Percentiles rank a stretch among this genome's conserved stretches.
Evolutionary conservation across 2,797 vertebrate genomes (phyloP).

Genomic region (Pangasius mekongensis): DNA sequence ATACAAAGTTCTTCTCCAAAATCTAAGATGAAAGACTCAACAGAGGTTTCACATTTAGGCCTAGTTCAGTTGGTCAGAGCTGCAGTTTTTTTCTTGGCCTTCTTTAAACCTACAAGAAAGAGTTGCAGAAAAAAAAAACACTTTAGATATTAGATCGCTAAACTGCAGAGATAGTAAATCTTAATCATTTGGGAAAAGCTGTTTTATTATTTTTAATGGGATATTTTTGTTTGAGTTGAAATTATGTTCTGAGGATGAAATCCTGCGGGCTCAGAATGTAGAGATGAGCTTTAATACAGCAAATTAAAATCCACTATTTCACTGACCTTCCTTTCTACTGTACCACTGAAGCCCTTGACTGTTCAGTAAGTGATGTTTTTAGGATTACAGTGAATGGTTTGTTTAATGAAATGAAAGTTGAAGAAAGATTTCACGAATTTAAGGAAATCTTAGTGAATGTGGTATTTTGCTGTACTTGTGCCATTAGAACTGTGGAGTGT

Average conservation of each 20-base stretch:
- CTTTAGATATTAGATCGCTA: background rate
- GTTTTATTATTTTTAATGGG: background rate
- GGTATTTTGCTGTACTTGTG: slow-evolving; percentile 26
- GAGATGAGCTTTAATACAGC: background rate
- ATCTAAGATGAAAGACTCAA: slow-evolving; percentile 28
- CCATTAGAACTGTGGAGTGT: slow-evolving; percentile 23
- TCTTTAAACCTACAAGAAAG: background rate
- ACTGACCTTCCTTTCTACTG: background rate
- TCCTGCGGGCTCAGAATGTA: background rate
- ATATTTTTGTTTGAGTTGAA: background rate
- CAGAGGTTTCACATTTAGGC: background rate
- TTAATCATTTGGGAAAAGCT: slow-evolving; percentile 9
- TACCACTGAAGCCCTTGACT: background rate
- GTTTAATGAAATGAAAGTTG: background rate
- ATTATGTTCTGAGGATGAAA: background rate
- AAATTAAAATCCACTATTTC: background rate
- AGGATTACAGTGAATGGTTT: background rate
- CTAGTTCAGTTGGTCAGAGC: background rate
- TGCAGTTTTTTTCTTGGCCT: background rate
- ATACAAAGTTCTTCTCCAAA: slow-evolving; percentile 27
- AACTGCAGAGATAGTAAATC: background rate
- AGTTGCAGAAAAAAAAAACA: background rate
- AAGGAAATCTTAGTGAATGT: slow-evolving; percentile 2
- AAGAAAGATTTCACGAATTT: slow-evolving; percentile 9
- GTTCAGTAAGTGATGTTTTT: slow-evolving; percentile 21